Base-by-base conservation (phyloP, 2,888 invertebrate genomes). In the Fabriciana adippe region DNA sequence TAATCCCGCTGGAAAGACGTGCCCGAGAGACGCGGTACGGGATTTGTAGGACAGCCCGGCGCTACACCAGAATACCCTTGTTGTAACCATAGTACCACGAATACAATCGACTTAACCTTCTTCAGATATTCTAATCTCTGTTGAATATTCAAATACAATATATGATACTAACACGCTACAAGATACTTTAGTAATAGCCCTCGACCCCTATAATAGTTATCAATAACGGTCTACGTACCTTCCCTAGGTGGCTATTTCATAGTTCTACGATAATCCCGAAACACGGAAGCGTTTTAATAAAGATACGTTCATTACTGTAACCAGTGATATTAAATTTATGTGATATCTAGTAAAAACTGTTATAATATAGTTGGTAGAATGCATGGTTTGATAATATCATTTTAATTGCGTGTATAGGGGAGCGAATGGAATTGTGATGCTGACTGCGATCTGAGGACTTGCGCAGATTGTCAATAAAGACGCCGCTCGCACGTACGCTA, bases 41-140 rank as follows among this genome's bases (percentile, higher is more conserved):
- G 91, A 89, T 92, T 91, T 90, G 81, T 78, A 79, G 85, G 87
- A 88, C 86, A 86, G 85, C 85, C 81, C 81, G 82, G 82, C 81
- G 61, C 78, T 82, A 84, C 83, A 86, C 80, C 79, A 77, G 81
- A 84, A 84, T 83, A 83, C 78, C 77, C 80, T 79, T 79, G 83
- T 82, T 80, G 81, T 77, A 79, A 82, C 82, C 79, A 81, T 80
- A 83, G 78, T 76, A 81, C 78, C 81, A 74, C 73, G 77, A 67
- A 74, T 72, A 70, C 72, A 69, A 67, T 67, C 66, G 61, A 57
- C 61, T 64, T 55, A 55, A 64, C 65, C 57, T 63, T 68, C 26
- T 72, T 51, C 66, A 48, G 56, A 57, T 61, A 66, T 67, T 64
- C 60, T 65, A 66, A 64, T 47, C 21, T 63, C 14, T 59, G 26